Evolutionary conservation across 2,113 vertebrate species (phyloP), one percentile per base, ranked within the genome.

Genomic region (Microtus oregoni): DNA sequence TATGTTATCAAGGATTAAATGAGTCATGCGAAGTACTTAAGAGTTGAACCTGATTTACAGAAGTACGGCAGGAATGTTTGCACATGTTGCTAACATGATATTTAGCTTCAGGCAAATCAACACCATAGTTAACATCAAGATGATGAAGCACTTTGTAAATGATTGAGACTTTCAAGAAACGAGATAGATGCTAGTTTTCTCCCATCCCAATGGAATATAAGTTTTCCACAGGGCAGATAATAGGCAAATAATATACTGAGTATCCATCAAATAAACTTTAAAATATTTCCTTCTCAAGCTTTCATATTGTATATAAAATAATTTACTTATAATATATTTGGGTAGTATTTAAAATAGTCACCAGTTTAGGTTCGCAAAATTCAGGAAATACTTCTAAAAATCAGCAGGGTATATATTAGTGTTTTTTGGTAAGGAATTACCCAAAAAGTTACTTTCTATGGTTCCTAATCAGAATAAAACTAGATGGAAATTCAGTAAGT

Each of bases 281-380:
- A 82, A 95, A 22, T 63, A 28, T 68, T 19, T 90, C 67, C 30
- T 22, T 52, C 28, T 91, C 73, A 92, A 86, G 55, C 0, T 9
- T 94, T 94, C 7, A n/a, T 3, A 35, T 91, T 93, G 15, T 52
- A 13, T 47, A 32, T 79, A 52, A 86, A 83, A 11, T 75, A 58
- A 61, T 68, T 78, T 75, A 92, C 24, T 20, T 87, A n/a, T 68
- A 88, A 67, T 50, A 13, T 55, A 63, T 86, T 91, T 65, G 65
- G 28, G 89, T 82, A 35, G 2, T 65, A 94, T 77, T 87, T 94
- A 47, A 93, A 92, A 91, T 70, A 63, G 55, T 63, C 79, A 76
- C 35, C 47, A 94, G 63, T 76, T 79, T 92, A 73, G 5, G 44
- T 41, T 79, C 24, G 0, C 70, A 63, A 90, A 26, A 75, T 83